Base-by-base conservation (phyloP, 2,888 invertebrate species). In the Marasmarcha lunaedactyla region DNA sequence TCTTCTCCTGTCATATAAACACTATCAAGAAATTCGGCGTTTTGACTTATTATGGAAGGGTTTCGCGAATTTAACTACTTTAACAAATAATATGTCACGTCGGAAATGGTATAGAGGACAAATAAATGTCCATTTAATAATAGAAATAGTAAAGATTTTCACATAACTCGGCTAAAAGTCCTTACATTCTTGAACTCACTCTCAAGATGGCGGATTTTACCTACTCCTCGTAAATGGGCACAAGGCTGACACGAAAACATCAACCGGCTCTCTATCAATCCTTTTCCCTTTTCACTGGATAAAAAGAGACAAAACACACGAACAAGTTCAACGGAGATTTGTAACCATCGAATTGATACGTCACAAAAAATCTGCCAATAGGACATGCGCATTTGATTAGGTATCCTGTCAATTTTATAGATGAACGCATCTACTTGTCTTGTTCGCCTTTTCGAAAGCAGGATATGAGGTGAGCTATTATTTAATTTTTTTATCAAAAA, bases 191-290 rank as follows among this genome's bases (percentile, higher is more conserved):
- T 85, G 77, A 85, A 85, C 84, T 81, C 77, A 79, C 78, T 86
- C 86, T 85, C 86, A 87, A 87, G 85, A 87, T 87, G 87, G 87
- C 86, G 86, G 84, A 85, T 74, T 78, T 81, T 81, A 81, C 78
- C 76, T 77, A 81, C 79, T 74, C 77, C 72, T 78, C 76, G 73
- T 74, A 79, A 83, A 84, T 83, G 81, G 76, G 81, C 69, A 83
- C 84, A 84, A 84, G 79, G 84, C 84, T 83, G 84, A 79, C 84
- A 81, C 81, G 79, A 83, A 83, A 83, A 81, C 79, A 81, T 83
- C 76, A 79, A 78, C 78, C 71, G 73, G 73, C 78, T 70, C 76
- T 77, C 63, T 70, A 66, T 67, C 71, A 68, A 64, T 76, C 78
- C 60, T 70, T 76, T 72, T 79, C 72, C 65, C 67, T 71, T 65